Conservation (phyloP, 2,888 invertebrate species). For the Acrocyrtus sp. region DNA sequence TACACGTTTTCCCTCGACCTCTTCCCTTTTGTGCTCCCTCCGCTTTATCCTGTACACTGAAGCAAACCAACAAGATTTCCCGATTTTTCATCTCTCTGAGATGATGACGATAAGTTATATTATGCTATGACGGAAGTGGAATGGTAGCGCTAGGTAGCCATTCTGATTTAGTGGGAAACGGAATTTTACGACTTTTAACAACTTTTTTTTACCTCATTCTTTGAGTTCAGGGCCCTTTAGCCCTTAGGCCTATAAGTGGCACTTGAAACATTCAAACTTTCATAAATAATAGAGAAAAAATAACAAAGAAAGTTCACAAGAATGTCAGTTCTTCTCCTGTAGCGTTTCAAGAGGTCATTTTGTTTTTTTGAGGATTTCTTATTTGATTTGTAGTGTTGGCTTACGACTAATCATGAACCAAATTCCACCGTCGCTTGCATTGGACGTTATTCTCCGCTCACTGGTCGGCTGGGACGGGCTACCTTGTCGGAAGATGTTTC, state of each 20-base stretch:
- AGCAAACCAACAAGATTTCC: neutral
- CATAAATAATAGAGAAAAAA: too few relatives aligned
- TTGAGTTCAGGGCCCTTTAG: too few relatives aligned
- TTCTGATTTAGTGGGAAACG: too few relatives aligned
- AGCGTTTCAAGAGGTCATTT: too few relatives aligned
- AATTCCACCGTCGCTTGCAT: constrained; percentile 62
- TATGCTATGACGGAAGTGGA: neutral
- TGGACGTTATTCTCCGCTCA: constrained; percentile 62
- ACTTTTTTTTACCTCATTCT: neutral
- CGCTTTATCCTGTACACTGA: neutral
- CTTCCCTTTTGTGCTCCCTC: neutral
- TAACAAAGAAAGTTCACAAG: too few relatives aligned
- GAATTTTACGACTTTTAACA: neutral
- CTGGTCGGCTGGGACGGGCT: constrained; percentile 63
- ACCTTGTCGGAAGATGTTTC: constrained; percentile 63
- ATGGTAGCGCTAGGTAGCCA: too few relatives aligned
- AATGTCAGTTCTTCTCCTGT: too few relatives aligned
- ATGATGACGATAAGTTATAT: neutral
- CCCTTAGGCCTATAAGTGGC: too few relatives aligned
- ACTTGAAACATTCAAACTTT: too few relatives aligned
- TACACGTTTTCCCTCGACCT: neutral
- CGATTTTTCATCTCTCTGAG: neutral
- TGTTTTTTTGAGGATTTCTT: too few relatives aligned
- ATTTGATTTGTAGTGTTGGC: constrained; percentile 63
- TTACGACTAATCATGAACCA: constrained; percentile 63